phyloP scores from a whole-genome alignment of 2,888 invertebrate species.

The Agelastica alni region DNA sequence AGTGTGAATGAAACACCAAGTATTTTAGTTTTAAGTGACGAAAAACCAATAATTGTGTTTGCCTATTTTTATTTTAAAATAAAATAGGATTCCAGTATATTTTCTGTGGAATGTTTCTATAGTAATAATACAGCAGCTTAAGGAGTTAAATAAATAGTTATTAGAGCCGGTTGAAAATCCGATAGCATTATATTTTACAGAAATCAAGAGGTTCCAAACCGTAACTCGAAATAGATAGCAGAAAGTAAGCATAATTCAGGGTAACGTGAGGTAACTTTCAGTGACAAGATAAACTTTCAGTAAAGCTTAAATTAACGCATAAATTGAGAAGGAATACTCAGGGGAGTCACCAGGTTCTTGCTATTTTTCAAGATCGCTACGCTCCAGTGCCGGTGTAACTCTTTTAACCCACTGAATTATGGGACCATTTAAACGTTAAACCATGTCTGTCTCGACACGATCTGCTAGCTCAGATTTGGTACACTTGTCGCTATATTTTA shows the following conservation, averaged over 20 bases:
- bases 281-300: constrained; percentile 47
- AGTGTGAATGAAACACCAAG: too few species aligned
- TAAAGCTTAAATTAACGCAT: constrained; percentile 45
- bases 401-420: constrained; percentile 39
- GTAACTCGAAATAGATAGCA: constrained; percentile 39
- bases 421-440: constrained; percentile 37
- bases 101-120: too few species aligned
- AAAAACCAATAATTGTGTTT: too few species aligned
- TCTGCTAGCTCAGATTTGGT: constrained; percentile 35
- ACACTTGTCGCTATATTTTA: constrained; percentile 40
- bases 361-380: constrained; percentile 41
- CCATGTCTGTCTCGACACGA: constrained; percentile 33
- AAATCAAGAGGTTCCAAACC: constrained; percentile 30
- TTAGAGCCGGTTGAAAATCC: too few species aligned
- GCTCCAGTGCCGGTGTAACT: constrained; percentile 31
- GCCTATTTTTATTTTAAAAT: too few species aligned
- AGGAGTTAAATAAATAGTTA: too few species aligned
- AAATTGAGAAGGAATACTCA: constrained; percentile 40
- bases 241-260: constrained; percentile 46
- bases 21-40: too few species aligned
- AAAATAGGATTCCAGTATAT: too few species aligned
- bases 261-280: constrained; percentile 46
- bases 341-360: constrained; percentile 34
- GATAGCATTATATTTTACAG: constrained; percentile 1
- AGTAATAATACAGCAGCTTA: too few species aligned